phyloP scores from a whole-genome alignment of 1,140 invertebrate genomes.

The Camponotus pennsylvanicus region DNA sequence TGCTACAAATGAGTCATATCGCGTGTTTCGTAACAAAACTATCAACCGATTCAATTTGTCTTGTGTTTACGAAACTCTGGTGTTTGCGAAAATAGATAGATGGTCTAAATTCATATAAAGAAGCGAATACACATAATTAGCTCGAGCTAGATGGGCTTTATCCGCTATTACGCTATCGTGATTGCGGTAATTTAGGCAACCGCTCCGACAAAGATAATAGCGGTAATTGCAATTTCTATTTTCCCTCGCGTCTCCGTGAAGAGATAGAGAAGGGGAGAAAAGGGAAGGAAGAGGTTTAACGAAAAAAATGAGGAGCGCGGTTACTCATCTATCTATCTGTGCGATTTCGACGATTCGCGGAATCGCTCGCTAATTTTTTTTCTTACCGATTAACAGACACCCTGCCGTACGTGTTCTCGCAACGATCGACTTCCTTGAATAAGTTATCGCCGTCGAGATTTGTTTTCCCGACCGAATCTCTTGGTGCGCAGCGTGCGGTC shows the following conservation, averaged over 20 bases:
- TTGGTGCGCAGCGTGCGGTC: slow-evolving; percentile 50
- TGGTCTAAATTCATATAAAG: not conserved
- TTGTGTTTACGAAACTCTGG: not conserved
- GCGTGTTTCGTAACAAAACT: not conserved
- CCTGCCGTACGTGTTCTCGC: not conserved
- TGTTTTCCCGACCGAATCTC: slow-evolving; percentile 44
- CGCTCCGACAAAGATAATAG: not conserved
- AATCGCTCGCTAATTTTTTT: not conserved
- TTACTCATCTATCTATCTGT: not conserved
- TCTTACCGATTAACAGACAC: not conserved
- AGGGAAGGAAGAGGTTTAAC: not conserved
- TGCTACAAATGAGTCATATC: not conserved
- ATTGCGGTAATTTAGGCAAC: not conserved
- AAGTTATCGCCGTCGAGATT: slow-evolving; percentile 41
- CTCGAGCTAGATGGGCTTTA: not conserved
- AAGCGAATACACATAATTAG: not conserved
- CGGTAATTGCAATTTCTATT: slow-evolving; percentile 4
- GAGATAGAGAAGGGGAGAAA: too few species aligned
- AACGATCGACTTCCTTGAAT: slow-evolving; percentile 34
- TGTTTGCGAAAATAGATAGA: not conserved
- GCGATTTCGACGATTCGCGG: not conserved
- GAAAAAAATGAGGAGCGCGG: not conserved
- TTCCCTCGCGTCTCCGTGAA: not conserved
- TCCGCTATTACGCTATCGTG: not conserved
- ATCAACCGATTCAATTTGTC: not conserved